Percentiles rank a stretch among this genome's conserved stretches.
Evolutionary conservation across 2,113 vertebrate genomes (phyloP).

Genomic region (Proteles cristata): DNA sequence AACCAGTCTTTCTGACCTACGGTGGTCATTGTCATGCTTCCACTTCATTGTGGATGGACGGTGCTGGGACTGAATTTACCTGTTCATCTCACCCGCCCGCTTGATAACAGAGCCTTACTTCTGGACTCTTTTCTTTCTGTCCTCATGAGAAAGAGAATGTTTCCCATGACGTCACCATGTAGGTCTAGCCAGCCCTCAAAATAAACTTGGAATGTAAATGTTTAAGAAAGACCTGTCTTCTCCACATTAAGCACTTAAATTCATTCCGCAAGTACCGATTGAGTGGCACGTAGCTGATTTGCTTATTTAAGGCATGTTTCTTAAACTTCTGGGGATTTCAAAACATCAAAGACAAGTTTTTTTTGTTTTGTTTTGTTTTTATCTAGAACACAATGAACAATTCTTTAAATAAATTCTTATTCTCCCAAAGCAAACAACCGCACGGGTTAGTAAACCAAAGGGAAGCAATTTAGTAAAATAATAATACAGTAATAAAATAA

Average conservation of each 20-base stretch:
- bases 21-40: slow-evolving; percentile 71
- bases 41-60: slow-evolving; percentile 80
- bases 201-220: background rate
- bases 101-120: slow-evolving; percentile 75
- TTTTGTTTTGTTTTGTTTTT: background rate
- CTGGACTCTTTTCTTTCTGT: slow-evolving; percentile 87
- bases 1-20: slow-evolving; percentile 76
- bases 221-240: slow-evolving; percentile 49
- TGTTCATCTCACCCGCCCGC: slow-evolving; percentile 73
- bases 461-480: slow-evolving; percentile 52
- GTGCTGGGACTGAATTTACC: slow-evolving; percentile 84
- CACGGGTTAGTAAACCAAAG: slow-evolving; percentile 58
- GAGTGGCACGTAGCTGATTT: background rate
- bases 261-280: background rate
- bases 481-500: slow-evolving; percentile 33
- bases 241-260: background rate
- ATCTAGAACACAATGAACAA: slow-evolving; percentile 15
- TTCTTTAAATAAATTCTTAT: slow-evolving; percentile 35
- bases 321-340: slow-evolving; percentile 15
- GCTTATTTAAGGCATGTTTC: slow-evolving; percentile 39
- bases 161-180: background rate
- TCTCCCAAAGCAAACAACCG: slow-evolving; percentile 5
- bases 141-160: slow-evolving; percentile 69
- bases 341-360: background rate
- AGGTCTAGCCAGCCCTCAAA: slow-evolving; percentile 35